Percentiles rank a stretch among this genome's conserved stretches.
phyloP scores from a whole-genome alignment of 1,140 invertebrate genomes.

The Sarcophaga bullata region DNA sequence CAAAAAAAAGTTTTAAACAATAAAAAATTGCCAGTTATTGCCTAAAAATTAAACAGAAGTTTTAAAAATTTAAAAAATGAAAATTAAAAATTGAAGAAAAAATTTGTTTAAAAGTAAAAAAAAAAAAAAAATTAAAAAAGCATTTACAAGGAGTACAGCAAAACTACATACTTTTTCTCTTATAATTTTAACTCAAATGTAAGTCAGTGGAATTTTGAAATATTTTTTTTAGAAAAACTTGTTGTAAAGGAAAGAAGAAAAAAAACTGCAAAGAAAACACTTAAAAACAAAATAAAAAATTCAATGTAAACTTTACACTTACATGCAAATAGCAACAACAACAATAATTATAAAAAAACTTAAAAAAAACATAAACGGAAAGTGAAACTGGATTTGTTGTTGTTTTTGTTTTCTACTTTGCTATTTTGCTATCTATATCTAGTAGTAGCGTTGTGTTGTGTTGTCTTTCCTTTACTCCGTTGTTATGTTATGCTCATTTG shows the following conservation, averaged over 20 bases:
- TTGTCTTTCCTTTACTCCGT: background rate
- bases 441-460: background rate
- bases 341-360: background rate
- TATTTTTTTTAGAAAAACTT: background rate
- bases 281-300: too few relatives aligned
- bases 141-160: too few relatives aligned
- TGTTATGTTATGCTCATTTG: background rate
- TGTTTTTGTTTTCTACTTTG: constrained; percentile 13
- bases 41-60: too few relatives aligned
- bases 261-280: background rate
- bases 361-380: constrained; percentile 32
- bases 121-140: too few relatives aligned
- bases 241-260: constrained; percentile 28
- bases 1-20: background rate
- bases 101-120: too few relatives aligned
- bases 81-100: too few relatives aligned
- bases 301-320: too few relatives aligned
- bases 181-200: background rate
- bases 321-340: too few relatives aligned
- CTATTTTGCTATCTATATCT: background rate
- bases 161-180: too few relatives aligned
- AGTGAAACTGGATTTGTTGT: constrained; percentile 39
- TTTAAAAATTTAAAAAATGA: too few relatives aligned
- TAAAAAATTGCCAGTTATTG: too few relatives aligned
- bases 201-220: constrained; percentile 2